Evolutionary conservation across 1,140 invertebrate genomes (phyloP), one percentile per base, ranked within the genome.

Genomic region (Nasonia vitripennis): DNA sequence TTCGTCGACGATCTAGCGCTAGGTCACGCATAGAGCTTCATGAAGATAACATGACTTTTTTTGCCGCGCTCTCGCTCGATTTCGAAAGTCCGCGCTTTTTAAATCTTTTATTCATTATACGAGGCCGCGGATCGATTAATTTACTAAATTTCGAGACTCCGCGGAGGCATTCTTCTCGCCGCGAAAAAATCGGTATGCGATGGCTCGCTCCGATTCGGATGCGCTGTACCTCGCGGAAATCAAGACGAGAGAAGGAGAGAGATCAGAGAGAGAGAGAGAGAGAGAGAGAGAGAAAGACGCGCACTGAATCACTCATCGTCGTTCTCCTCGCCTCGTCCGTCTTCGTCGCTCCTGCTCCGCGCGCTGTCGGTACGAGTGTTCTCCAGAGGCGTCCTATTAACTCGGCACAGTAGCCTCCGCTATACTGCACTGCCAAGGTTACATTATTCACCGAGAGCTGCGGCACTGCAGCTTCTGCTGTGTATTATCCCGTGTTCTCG

Each of bases 291-390:
- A 37, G 68, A 80, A 31, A 68, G 79, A 92, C 91, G 91, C 90
- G 89, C 78, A 89, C 89, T 91, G 91, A 91, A 92, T 92, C 91
- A 90, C 90, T 92, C 91, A 92, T 91, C 89, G 87, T 87, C 74
- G 75, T 89, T 78, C 68, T 84, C 74, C 34, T 89, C 80, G 84
- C 87, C 37, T 67, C 81, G 51, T 74, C 37, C 45, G 31, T 81
- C 71, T 87, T 87, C 71, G 74, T 88, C 78, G 81, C 87, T 41
- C 70, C 79, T 75, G 83, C 78, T 83, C 84, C 67, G 79, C 51
- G n/a, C 37, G 14, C 45, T 80, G 81, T 81, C 83, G 81, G 51
- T 88, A 83, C 78, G 62, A 86, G 83, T 84, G 84, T 87, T 80
- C 88, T 87, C 87, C 87, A 86, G 88, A 89, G 83, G 83, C 89